Evolutionary conservation across 2,113 vertebrate species (phyloP).

Genomic region (Misgurnus anguillicaudatus): DNA sequence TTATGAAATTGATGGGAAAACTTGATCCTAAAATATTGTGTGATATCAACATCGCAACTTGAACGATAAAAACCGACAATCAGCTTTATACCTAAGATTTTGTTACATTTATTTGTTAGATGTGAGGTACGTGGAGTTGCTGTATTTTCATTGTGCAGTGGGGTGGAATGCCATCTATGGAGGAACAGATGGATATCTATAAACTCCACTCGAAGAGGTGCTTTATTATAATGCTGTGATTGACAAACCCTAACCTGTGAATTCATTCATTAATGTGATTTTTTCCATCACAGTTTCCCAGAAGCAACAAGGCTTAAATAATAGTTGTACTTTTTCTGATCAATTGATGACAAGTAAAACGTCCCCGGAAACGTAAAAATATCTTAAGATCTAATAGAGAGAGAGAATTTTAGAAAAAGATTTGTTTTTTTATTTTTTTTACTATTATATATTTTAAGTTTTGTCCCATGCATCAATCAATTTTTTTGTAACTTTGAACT

Average conservation of each 20-base stretch:
- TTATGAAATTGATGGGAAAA: background rate
- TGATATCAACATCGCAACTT: background rate
- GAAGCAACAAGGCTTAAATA: too few species aligned
- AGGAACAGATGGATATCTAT: conserved; percentile 3
- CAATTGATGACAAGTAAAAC: background rate
- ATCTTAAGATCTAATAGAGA: background rate
- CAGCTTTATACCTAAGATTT: conserved; percentile 21
- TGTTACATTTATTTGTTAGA: conserved; percentile 27
- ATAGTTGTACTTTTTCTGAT: background rate
- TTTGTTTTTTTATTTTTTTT: background rate
- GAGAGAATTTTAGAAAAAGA: too few species aligned
- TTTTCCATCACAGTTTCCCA: background rate
- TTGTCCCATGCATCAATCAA: background rate
- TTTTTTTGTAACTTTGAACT: too few species aligned
- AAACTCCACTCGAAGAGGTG: conserved; percentile 7
- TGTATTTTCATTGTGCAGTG: conserved; percentile 14
- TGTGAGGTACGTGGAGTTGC: conserved; percentile 35
- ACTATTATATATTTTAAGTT: background rate
- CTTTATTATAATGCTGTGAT: conserved; percentile 30
- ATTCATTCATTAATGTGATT: background rate
- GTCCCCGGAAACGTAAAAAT: background rate
- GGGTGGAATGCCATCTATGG: background rate
- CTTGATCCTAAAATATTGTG: background rate
- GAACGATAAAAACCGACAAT: background rate
- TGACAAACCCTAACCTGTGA: background rate